phyloP scores from a whole-genome alignment of 2,888 invertebrate genomes.

The Drosophila merina region DNA sequence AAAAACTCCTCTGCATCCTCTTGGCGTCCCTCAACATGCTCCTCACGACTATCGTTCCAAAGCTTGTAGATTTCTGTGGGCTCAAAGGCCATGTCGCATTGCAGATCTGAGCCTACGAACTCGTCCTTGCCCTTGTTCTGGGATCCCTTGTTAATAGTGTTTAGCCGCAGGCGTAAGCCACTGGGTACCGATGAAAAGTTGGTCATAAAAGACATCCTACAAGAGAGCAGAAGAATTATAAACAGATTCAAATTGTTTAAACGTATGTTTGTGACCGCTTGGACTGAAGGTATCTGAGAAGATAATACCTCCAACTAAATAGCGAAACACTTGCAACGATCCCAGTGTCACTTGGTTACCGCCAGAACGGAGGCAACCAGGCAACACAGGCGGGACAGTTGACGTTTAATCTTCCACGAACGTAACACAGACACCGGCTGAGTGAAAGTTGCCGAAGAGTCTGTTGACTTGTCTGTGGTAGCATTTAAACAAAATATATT shows the following conservation, averaged over 20 bases:
- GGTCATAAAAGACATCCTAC: slow-evolving; percentile 87
- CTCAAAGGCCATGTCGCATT: slow-evolving; percentile 93
- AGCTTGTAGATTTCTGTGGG: slow-evolving; percentile 94
- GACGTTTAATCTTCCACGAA: slow-evolving; percentile 76
- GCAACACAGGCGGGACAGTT: slow-evolving; percentile 43
- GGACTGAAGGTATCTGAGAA: background rate
- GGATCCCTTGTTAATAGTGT: slow-evolving; percentile 82
- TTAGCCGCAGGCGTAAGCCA: slow-evolving; percentile 84
- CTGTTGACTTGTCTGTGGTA: slow-evolving; percentile 82
- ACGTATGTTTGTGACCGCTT: slow-evolving; percentile 23
- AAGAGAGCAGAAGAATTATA: slow-evolving; percentile 58
- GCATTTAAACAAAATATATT: background rate
- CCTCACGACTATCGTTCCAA: slow-evolving; percentile 90
- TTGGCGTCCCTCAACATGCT: slow-evolving; percentile 93
- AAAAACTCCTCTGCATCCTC: slow-evolving; percentile 99
- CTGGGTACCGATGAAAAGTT: slow-evolving; percentile 90
- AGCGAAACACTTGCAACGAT: slow-evolving; percentile 51
- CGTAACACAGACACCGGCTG: slow-evolving; percentile 81
- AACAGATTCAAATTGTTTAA: background rate
- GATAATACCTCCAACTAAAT: slow-evolving; percentile 4
- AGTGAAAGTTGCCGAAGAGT: slow-evolving; percentile 51
- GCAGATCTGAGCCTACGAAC: slow-evolving; percentile 85
- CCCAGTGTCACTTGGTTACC: slow-evolving; percentile 38
- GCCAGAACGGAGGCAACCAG: slow-evolving; percentile 77
- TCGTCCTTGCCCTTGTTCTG: slow-evolving; percentile 82